Base-by-base conservation (phyloP, 1,140 invertebrate species). In the Lethocerus indicus region DNA sequence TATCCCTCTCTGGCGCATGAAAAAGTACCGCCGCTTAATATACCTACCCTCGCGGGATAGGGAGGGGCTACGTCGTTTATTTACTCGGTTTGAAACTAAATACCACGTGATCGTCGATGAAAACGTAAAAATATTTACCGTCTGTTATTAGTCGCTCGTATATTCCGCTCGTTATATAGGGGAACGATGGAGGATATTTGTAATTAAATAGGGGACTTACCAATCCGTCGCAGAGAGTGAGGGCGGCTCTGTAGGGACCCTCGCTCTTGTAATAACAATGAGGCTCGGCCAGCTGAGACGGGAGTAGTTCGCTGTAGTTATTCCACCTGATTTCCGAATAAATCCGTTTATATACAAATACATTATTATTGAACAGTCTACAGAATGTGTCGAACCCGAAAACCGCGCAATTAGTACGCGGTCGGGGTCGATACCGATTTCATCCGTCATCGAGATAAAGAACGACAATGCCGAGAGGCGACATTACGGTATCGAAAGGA, bases 1-100 rank as follows among this genome's bases (percentile, higher is more conserved):
- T 16, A 63, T 54, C 14, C 62, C 62, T 41, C 58, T 61, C 62
- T 63, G 54, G 28, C 56, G 50, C 29, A 48, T 25, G n/a, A 49
- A 40, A 23, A 27, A 24, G 20, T n/a, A 40, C 18, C 12, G 32
- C 7, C n/a, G 35, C 23, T 20, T 20, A 41, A 16, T 18, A 3
- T 6, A 2, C 36, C 25, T 21, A 9, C 14, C 41, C 26, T 24
- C 20, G 4, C 9, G 9, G 12, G 9, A 12, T 7, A 43, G 25
- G 21, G 37, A 5, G 6, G 6, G 37, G 6, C 21, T 39, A 5
- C 16, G 37, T 39, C 6, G 21, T 14, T 18, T 18, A 5, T 5
- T 20, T 20, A 39, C n/a, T 39, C n/a, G n/a, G n/a, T 39, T 7
- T 39, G n/a, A 39, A 7, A 7, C 21, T 39, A 39, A 9, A 9